Evolutionary conservation across 2,888 invertebrate genomes (phyloP).

Genomic region (Dromius quadrimaculatus): DNA sequence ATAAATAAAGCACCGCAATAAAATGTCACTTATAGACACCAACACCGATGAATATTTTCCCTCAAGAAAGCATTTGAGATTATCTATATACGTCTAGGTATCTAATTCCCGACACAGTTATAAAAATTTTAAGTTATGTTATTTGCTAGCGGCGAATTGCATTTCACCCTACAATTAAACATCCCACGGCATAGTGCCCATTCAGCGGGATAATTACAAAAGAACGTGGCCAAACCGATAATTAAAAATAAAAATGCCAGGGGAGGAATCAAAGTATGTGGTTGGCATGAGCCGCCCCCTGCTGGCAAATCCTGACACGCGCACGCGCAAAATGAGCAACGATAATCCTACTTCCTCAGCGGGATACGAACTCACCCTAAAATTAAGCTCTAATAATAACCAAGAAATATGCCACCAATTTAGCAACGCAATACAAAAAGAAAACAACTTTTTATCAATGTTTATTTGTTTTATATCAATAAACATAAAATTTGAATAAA

Average conservation of each 20-base stretch:
- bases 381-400: not conserved
- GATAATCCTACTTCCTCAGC: conserved; percentile 38
- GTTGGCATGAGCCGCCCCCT: conserved; percentile 17
- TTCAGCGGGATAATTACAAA: conserved; percentile 30
- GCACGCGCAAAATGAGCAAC: conserved; percentile 33
- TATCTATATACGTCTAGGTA: conserved; percentile 12
- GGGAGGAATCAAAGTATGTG: conserved; percentile 36
- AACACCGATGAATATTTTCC: conserved; percentile 15
- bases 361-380: conserved; percentile 28
- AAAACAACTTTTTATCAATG: conserved; percentile 20
- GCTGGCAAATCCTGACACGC: conserved; percentile 24
- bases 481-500: conserved; percentile 13
- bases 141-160: conserved; percentile 7
- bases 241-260: conserved; percentile 41
- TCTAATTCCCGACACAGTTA: conserved; percentile 31
- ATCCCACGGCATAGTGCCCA: conserved; percentile 12
- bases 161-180: conserved; percentile 38
- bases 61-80: conserved; percentile 26
- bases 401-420: conserved; percentile 17
- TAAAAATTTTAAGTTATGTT: conserved; percentile 30
- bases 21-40: conserved; percentile 19
- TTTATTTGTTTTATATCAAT: conserved; percentile 30
- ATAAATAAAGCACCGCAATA: conserved; percentile 8
- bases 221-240: conserved; percentile 24
- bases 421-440: conserved; percentile 24